Base-by-base conservation (phyloP, 2,113 vertebrate genomes). In the Bostrychus sinensis region DNA sequence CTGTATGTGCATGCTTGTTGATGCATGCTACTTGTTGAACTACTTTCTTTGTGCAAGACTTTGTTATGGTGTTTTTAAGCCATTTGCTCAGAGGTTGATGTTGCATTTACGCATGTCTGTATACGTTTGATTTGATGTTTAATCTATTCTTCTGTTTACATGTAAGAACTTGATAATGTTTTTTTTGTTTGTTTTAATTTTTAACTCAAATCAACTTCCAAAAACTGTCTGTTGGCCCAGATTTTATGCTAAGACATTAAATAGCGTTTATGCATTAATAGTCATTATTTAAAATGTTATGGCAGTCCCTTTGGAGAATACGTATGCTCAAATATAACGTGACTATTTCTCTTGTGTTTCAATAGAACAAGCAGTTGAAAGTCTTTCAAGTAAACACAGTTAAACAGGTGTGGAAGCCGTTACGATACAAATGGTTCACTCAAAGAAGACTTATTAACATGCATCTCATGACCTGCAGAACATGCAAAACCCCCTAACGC, bases 331-430 rank as follows among this genome's bases (percentile, higher is more conserved):
- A 62, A 10, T 23, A 48, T 26, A 7, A 88, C 80, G 19, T 77
- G 69, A 83, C 39, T 36, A 82, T 75, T 84, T 72, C 26, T 87
- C 76, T 86, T 78, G 88, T 85, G 28, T 86, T 75, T 83, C 70
- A 34, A 86, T 90, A 90, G 87, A 90, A 87, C 86, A 90, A 89
- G 87, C 87, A 88, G 63, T 89, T 90, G 87, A 89, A 90, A 89
- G 75, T 85, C 83, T 88, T 86, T 85, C 87, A 88, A 89, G 87
- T 89, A 76, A 86, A 89, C 72, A 84, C 89, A 77, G 80, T 90
- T 77, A 89, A 89, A 85, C 87, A 90, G 87, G 89, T 90, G 83
- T 88, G 87, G 68, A 86, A 82, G 73, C 70, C 62, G 79, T 82
- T 48, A 77, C 72, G 59, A 79, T 75, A 54, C 72, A 54, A 88